Conservation (phyloP, 1,140 invertebrate genomes). For the Maniola jurtina region DNA sequence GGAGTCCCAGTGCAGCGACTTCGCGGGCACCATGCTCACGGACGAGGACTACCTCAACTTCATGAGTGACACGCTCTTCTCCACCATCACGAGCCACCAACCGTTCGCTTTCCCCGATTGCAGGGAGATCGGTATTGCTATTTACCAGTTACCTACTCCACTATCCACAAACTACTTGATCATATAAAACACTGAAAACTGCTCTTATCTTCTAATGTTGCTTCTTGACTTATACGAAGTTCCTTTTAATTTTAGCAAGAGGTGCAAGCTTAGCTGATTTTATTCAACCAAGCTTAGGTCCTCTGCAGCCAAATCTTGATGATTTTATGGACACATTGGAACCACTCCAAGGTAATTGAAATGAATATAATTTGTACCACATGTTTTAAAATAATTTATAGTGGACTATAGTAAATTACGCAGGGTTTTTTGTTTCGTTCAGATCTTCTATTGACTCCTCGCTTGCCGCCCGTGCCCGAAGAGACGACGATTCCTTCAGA, state of each 20-base stretch:
- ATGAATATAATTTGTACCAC: background rate
- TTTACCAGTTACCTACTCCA: constrained; percentile 16
- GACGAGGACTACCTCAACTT: constrained; percentile 94
- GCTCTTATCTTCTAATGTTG: constrained; percentile 15
- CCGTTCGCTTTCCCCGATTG: constrained; percentile 98
- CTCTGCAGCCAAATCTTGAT: constrained; percentile 97
- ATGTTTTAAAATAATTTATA: background rate
- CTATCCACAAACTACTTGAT: constrained; percentile 23
- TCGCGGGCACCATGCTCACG: constrained; percentile 85
- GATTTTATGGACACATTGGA: constrained; percentile 96
- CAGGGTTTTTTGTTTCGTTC: constrained; percentile 17
- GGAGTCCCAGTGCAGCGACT: constrained; percentile 84
- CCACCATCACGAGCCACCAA: constrained; percentile 91
- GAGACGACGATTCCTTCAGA: constrained; percentile 65
- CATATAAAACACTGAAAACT: constrained; percentile 19
- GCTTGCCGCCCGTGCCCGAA: constrained; percentile 79
- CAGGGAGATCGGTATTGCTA: constrained; percentile 91
- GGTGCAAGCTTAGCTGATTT: constrained; percentile 89
- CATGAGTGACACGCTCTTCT: constrained; percentile 94
- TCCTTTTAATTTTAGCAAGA: constrained; percentile 77
- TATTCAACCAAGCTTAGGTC: constrained; percentile 98
- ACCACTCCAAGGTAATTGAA: constrained; percentile 85
- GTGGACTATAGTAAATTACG: background rate
- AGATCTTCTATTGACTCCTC: constrained; percentile 64
- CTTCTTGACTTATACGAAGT: constrained; percentile 25